phyloP scores from a whole-genome alignment of 2,888 invertebrate genomes.

The Seladonia tumulorum region DNA sequence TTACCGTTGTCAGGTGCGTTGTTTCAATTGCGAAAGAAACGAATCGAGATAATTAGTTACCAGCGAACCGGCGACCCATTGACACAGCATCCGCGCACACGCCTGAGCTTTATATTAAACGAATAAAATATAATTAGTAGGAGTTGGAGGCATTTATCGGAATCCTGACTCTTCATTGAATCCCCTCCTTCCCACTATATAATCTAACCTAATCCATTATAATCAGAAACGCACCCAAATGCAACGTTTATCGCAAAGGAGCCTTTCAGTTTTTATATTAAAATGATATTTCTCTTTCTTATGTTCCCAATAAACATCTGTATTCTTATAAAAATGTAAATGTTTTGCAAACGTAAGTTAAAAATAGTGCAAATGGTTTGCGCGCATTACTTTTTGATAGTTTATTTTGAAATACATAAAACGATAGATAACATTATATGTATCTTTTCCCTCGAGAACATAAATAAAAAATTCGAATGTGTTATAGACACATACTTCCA shows the following conservation, averaged over 20 bases:
- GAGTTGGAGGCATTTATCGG: too few relatives aligned
- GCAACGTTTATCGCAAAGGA: background rate
- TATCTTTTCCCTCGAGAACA: background rate
- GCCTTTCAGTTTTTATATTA: background rate
- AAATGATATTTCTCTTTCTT: background rate
- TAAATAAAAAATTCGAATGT: constrained; percentile 22
- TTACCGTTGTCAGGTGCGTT: too few relatives aligned
- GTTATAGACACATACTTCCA: background rate
- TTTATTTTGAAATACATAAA: constrained; percentile 63
- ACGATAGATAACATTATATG: constrained; percentile 34
- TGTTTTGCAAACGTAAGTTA: background rate
- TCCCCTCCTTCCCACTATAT: too few relatives aligned
- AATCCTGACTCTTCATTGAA: too few relatives aligned
- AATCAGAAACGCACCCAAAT: background rate
- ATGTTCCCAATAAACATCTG: background rate
- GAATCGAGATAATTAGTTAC: too few relatives aligned
- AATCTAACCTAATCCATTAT: background rate
- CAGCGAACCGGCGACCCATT: too few relatives aligned
- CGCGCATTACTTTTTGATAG: constrained; percentile 8
- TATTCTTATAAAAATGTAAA: background rate
- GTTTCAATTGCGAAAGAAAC: too few relatives aligned
- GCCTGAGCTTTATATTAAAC: too few relatives aligned
- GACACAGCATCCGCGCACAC: too few relatives aligned
- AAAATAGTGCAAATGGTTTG: background rate
- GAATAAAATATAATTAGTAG: too few relatives aligned